Evolutionary conservation across 2,797 vertebrate genomes (phyloP).

Genomic region (Acanthurus lineatus): DNA sequence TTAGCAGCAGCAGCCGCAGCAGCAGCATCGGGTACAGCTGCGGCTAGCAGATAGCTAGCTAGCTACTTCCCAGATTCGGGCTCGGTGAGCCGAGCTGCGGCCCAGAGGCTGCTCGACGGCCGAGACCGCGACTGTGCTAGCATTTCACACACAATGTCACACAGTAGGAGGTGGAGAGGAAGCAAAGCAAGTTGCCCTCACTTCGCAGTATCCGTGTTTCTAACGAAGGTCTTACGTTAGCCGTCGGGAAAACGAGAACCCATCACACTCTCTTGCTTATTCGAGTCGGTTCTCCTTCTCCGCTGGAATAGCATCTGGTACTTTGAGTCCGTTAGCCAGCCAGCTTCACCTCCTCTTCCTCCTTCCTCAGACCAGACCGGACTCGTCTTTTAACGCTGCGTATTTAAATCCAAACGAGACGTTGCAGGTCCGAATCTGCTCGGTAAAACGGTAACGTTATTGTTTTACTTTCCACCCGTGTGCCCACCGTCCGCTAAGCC

Average conservation of each 20-base stretch:
- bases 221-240: conserved; percentile 50
- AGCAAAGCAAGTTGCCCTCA: background rate
- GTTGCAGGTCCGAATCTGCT: background rate
- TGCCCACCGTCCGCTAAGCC: conserved; percentile 72
- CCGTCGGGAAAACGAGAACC: conserved; percentile 80
- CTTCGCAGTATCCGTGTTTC: conserved; percentile 35
- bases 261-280: conserved; percentile 76
- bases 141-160: conserved; percentile 62
- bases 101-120: conserved; percentile 78
- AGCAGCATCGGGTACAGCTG: conserved; percentile 78
- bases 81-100: conserved; percentile 80
- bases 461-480: conserved; percentile 68
- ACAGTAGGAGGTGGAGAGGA: conserved; percentile 8
- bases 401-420: conserved; percentile 7
- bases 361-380: conserved; percentile 1
- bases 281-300: conserved; percentile 71
- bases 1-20: conserved; percentile 64
- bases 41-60: conserved; percentile 81
- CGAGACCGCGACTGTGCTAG: conserved; percentile 60
- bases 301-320: conserved; percentile 84
- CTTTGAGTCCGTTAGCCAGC: conserved; percentile 66
- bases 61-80: conserved; percentile 75
- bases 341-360: conserved; percentile 48
- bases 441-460: conserved; percentile 43
- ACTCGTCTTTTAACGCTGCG: conserved; percentile 5